These are phyloP conservation scores for Nipponia nippon DNA, from an alignment of 2,113 vertebrate species.

Conservation along the genomic window DNA sequence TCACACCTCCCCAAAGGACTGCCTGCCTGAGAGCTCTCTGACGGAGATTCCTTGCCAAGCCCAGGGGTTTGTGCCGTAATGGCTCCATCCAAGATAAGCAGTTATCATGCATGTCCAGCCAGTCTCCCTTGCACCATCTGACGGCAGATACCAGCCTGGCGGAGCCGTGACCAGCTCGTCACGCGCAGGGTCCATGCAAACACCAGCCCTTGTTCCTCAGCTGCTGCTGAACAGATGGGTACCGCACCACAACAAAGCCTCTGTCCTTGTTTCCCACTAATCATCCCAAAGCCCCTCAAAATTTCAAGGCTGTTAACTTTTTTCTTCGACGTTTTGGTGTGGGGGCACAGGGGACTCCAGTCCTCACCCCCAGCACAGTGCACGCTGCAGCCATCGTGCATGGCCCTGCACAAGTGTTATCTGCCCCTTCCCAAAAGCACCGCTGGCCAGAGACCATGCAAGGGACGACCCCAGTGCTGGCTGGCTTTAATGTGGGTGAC, in stretches of 20 bases:
- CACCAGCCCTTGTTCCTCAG: too few relatives aligned
- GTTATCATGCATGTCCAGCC: rapidly evolving
- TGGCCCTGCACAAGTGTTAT: rapidly evolving
- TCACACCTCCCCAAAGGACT: too few relatives aligned
- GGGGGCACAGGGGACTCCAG: background rate
- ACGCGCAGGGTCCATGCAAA: rapidly evolving
- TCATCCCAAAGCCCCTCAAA: too few relatives aligned
- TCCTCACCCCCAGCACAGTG: background rate
- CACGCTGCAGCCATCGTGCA: rapidly evolving
- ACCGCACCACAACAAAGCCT: rapidly evolving
- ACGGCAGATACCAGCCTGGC: background rate
- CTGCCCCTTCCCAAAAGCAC: background rate
- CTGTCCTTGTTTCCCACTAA: background rate
- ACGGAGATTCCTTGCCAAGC: background rate
- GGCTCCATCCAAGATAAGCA: background rate
- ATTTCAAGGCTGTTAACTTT: background rate
- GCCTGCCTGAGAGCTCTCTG: background rate
- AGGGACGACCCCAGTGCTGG: rapidly evolving
- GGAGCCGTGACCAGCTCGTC: rapidly evolving
- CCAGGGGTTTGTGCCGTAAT: rapidly evolving
- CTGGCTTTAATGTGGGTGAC: background rate
- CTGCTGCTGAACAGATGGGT: rapidly evolving
- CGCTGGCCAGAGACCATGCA: rapidly evolving
- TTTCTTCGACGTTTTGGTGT: rapidly evolving
- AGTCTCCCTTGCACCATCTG: background rate